These are phyloP conservation scores for Venustaconcha ellipsiformis DNA, from an alignment of 1,140 invertebrate species.

Conservation along the genomic window DNA sequence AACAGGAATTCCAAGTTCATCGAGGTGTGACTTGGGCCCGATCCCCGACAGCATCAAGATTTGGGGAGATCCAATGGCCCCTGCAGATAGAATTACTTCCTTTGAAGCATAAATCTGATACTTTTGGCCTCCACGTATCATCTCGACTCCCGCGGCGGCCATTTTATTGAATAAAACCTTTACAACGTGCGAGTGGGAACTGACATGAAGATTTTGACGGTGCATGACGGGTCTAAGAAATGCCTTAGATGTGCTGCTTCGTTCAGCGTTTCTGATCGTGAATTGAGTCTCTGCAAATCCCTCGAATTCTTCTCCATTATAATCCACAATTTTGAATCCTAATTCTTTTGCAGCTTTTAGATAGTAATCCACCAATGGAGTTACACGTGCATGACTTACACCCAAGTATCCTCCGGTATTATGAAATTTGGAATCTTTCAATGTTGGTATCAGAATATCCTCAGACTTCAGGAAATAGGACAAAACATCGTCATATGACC, in stretches of 20 bases:
- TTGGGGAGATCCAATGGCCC: too few relatives aligned
- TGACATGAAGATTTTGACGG: conserved; percentile 8
- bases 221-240: conserved; percentile 9
- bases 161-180: conserved; percentile 21
- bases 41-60: too few relatives aligned
- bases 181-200: neutral
- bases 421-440: conserved; percentile 42
- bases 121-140: too few relatives aligned
- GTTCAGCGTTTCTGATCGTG: conserved; percentile 7
- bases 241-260: conserved; percentile 6
- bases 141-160: conserved; percentile 14
- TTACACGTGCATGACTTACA: conserved; percentile 36
- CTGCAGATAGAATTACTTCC: too few relatives aligned
- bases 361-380: conserved; percentile 39
- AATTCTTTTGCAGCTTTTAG: conserved; percentile 48
- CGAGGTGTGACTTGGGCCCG: too few relatives aligned
- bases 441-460: conserved; percentile 40
- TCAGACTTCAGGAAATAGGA: conserved; percentile 91
- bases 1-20: too few relatives aligned
- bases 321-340: conserved; percentile 39
- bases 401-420: conserved; percentile 41
- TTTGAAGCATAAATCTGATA: too few relatives aligned
- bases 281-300: conserved; percentile 3
- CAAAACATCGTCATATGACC: conserved; percentile 86
- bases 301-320: conserved; percentile 41